phyloP scores from a whole-genome alignment of 2,888 invertebrate species.

The Xestia sexstrigata region DNA sequence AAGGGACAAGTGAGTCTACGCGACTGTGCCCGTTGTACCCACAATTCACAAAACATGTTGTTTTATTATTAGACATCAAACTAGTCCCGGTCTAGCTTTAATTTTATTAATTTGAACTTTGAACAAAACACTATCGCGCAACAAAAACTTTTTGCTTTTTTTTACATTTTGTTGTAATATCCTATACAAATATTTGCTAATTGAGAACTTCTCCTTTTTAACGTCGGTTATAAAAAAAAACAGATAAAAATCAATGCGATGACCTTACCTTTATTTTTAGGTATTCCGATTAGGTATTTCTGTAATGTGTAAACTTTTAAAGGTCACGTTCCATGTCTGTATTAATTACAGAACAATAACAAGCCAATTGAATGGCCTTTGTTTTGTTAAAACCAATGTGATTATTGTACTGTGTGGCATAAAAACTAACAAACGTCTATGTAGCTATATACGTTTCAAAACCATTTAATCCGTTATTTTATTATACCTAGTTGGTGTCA shows the following conservation, averaged over 20 bases:
- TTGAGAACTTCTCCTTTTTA: too few relatives aligned
- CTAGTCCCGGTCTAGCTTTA: conserved; percentile 32
- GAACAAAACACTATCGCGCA: conserved; percentile 5
- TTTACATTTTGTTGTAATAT: too few relatives aligned
- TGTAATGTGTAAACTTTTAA: not conserved
- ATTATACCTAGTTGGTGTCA: conserved; percentile 2
- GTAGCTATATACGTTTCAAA: not conserved
- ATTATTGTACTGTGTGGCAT: conserved; percentile 23
- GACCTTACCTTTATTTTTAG: not conserved
- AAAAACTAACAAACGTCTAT: conserved; percentile 9
- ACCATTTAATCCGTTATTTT: conserved; percentile 16
- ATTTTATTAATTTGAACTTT: conserved; percentile 9
- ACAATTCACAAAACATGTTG: conserved; percentile 66
- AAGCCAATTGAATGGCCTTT: conserved; percentile 55
- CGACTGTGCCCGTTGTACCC: conserved; percentile 59
- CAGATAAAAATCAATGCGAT: not conserved
- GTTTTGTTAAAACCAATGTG: conserved; percentile 53
- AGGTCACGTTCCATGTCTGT: conserved; percentile 21
- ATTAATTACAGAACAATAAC: conserved; percentile 46
- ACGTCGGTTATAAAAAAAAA: not conserved
- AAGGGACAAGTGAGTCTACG: conserved; percentile 63
- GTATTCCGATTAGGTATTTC: not conserved
- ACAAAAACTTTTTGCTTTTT: not conserved
- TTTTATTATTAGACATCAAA: conserved; percentile 67
- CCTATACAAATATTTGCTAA: too few relatives aligned